Base-by-base conservation (phyloP, 2,888 invertebrate species). In the Lasioglossum marginatum region DNA sequence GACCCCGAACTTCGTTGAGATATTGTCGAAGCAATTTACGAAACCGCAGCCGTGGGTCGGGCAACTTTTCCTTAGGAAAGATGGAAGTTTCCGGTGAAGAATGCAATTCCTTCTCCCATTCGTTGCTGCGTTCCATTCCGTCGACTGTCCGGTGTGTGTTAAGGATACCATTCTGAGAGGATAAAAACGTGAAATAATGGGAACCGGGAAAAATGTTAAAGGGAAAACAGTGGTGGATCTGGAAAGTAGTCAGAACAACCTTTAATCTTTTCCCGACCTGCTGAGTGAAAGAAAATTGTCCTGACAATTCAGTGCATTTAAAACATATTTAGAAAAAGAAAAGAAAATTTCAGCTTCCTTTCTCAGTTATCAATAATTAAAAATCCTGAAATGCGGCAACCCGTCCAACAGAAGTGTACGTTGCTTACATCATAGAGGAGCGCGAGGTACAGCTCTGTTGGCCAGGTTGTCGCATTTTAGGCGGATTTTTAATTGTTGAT, bases 11-110 rank as follows among this genome's bases (percentile, higher is more conserved):
- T 31, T 34, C 43, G 40, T 70, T 52, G 81, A 71, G 81, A 76
- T 81, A 83, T 83, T 43, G 79, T 63, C 79, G 71, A 76, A 83
- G 76, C 79, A 79, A 79, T 83, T 79, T 75, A 76, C 79, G 76
- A 60, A 79, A 79, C 27, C 79, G 71, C 83, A 52, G 48, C 10
- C 27, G 27, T 27, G 63, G n/a, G 68, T 34, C 63, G 74, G n/a
- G 27, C 40, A 57, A 71, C 52, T 68, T 79, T 83, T 40, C 34
- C 70, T 34, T n/a, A 23, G 40, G 70, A 68, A 48, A 34, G 19
- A 16, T 23, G 19, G 70, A 74, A 79, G 27, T n/a, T 31, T 19
- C 66, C 34, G 10, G 6, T 43, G 70, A 75, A 70, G 79, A 76
- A 79, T 79, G 83, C 79, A 83, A 83, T 83, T 83, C 79, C 71